A percentile compares a stretch with the other conserved stretches of the same genome.
phyloP scores from a whole-genome alignment of 2,797 vertebrate genomes.

The Pteronotus mesoamericanus region DNA sequence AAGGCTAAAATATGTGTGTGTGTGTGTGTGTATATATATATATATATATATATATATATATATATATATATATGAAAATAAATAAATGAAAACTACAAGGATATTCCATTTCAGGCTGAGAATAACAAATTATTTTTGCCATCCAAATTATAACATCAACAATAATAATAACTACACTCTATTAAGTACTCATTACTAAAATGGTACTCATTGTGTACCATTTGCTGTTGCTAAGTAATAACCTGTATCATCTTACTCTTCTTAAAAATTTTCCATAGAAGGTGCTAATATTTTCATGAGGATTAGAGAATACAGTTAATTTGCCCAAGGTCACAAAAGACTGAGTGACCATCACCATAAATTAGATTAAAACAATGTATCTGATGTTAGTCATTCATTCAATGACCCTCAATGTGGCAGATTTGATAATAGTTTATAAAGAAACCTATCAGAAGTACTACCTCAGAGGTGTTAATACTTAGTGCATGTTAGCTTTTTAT shows the following conservation, averaged over 20 bases:
- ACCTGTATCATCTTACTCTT: not conserved
- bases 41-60: too few species aligned
- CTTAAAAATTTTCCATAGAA: not conserved
- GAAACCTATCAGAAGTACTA: not conserved
- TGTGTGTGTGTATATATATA: too few species aligned
- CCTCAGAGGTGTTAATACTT: not conserved
- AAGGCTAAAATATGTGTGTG: too few species aligned
- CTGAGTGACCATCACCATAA: not conserved
- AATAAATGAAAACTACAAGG: not conserved
- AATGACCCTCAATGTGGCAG: not conserved
- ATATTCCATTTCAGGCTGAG: not conserved
- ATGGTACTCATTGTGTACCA: not conserved
- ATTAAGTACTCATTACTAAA: not conserved
- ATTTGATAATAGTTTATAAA: not conserved
- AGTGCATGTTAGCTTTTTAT: not conserved
- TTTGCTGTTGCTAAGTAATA: not conserved
- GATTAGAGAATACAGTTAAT: not conserved
- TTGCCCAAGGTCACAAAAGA: not conserved
- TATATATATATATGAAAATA: not conserved
- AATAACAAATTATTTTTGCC: not conserved
- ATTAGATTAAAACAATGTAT: not conserved
- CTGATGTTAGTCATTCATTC: not conserved
- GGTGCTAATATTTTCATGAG: not conserved
- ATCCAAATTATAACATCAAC: not conserved
- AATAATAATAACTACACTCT: not conserved